Evolutionary conservation across 2,113 vertebrate genomes (phyloP).

Genomic region (Pterophyllum scalare): DNA sequence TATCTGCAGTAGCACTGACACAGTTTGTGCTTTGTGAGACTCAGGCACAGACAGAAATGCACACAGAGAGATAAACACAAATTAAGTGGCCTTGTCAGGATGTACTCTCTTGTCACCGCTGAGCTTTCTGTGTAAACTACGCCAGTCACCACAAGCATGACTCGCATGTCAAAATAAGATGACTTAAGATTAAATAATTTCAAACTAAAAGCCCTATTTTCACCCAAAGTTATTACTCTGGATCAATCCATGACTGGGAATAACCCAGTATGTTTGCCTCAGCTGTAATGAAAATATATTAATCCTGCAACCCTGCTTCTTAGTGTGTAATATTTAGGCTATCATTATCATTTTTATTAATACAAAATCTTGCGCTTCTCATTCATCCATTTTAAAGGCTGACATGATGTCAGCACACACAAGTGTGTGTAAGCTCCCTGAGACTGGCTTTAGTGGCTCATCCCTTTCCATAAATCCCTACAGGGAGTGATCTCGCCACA

Average conservation of each 20-base stretch:
- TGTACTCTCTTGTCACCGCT: background rate
- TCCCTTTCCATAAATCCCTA: slow-evolving; percentile 52
- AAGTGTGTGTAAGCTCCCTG: slow-evolving; percentile 48
- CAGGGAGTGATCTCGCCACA: slow-evolving; percentile 46
- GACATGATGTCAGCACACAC: slow-evolving; percentile 10
- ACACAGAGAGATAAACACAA: background rate
- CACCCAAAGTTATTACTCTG: background rate
- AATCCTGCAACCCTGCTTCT: background rate
- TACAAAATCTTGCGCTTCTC: background rate
- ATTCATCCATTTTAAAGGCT: background rate
- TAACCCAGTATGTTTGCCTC: background rate
- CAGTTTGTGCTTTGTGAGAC: background rate
- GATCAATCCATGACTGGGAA: background rate
- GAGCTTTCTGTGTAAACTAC: background rate
- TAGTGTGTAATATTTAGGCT: background rate
- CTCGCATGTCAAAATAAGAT: background rate
- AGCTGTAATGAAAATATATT: background rate
- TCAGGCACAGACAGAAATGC: background rate
- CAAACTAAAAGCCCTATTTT: background rate
- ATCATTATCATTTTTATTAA: background rate
- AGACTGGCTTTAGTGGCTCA: slow-evolving; percentile 54
- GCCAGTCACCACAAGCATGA: background rate
- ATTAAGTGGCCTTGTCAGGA: slow-evolving; percentile 8
- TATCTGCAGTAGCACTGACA: slow-evolving; percentile 37
- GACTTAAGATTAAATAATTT: background rate